These are phyloP conservation scores for Teinopalpus imperialis DNA, from an alignment of 2,888 invertebrate species.

Conservation along the genomic window DNA sequence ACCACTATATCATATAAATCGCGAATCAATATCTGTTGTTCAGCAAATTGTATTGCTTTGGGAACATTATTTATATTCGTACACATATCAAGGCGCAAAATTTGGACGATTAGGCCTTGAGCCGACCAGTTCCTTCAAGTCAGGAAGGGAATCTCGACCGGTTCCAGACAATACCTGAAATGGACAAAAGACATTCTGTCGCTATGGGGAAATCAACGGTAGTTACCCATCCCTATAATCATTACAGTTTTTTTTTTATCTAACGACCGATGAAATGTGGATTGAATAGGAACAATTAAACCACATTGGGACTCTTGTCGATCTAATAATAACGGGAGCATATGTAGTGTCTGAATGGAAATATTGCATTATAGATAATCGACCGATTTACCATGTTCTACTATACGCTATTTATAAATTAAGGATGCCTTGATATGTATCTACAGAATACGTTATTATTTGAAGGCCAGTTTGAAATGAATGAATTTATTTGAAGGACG, in stretches of 20 bases:
- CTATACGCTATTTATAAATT: constrained; percentile 31
- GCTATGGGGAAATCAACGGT: constrained; percentile 57
- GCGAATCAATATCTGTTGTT: too few relatives aligned
- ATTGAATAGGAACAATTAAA: constrained; percentile 56
- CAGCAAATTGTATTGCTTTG: neutral
- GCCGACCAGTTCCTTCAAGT: constrained; percentile 40
- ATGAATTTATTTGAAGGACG: constrained; percentile 42
- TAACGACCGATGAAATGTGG: too few relatives aligned
- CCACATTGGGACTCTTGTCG: constrained; percentile 56
- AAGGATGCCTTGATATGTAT: constrained; percentile 39
- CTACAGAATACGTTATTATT: constrained; percentile 37
- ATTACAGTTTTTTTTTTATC: constrained; percentile 23
- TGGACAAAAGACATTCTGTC: constrained; percentile 52
- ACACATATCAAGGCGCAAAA: constrained; percentile 19
- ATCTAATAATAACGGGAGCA: constrained; percentile 51
- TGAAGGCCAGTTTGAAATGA: constrained; percentile 37
- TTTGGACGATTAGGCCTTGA: constrained; percentile 45
- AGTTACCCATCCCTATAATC: constrained; percentile 50
- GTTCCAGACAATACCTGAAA: constrained; percentile 48
- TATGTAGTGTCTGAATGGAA: constrained; percentile 30
- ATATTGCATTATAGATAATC: constrained; percentile 37
- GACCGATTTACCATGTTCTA: constrained; percentile 32
- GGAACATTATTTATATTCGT: constrained; percentile 7
- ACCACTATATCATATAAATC: too few relatives aligned
- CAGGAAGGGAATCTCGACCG: constrained; percentile 53